Percentiles rank a stretch among this genome's conserved stretches.
phyloP scores from a whole-genome alignment of 2,113 vertebrate species.

The Phoenicopterus ruber region DNA sequence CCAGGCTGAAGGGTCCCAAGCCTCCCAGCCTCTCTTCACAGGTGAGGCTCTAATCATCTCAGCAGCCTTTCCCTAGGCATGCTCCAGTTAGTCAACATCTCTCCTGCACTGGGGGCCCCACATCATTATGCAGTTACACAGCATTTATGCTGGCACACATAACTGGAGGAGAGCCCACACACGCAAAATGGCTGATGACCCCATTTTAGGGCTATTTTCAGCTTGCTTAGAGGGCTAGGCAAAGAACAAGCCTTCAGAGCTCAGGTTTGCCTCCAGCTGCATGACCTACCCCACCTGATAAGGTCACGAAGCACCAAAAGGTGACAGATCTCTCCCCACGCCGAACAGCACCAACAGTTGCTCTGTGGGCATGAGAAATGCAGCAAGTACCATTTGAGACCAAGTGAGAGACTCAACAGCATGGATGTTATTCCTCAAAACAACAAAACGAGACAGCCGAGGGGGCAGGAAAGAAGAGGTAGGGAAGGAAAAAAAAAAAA shows the following conservation, averaged over 20 bases:
- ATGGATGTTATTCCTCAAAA: not conserved
- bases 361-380: accelerated
- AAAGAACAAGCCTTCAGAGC: not conserved
- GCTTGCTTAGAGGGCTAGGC: not conserved
- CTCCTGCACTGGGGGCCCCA: not conserved
- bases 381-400: not conserved
- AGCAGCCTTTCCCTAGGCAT: not conserved
- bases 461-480: not conserved
- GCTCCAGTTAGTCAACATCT: not conserved
- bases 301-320: not conserved
- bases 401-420: not conserved
- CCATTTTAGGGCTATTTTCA: not conserved
- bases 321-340: not conserved
- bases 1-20: not conserved
- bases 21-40: not conserved
- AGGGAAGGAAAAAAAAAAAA: not conserved
- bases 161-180: not conserved
- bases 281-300: not conserved
- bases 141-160: not conserved
- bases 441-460: not conserved
- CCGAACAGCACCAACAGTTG: accelerated
- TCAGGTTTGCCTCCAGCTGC: not conserved
- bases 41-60: not conserved
- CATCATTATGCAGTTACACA: not conserved
- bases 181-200: not conserved